A percentile compares a stretch with the other conserved stretches of the same genome.
These are phyloP conservation scores for Cliona cf. orientalis DNA, from an alignment of 37 sponge, comb jelly and placozoan species.

Conservation along the genomic window DNA sequence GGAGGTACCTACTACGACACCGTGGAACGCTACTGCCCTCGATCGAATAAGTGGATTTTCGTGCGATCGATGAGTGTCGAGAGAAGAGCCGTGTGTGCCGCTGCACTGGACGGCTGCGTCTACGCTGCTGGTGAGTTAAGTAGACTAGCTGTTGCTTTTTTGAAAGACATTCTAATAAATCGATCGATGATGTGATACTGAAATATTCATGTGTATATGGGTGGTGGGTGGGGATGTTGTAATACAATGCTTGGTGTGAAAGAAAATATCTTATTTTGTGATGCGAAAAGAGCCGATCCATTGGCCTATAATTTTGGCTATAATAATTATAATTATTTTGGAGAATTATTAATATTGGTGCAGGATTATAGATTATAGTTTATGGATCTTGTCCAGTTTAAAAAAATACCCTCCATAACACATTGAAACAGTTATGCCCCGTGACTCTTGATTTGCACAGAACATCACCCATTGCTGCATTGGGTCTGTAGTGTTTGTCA, in stretches of 20 bases:
- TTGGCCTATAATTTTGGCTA: no score
- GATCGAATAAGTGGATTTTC: slow-evolving; percentile 71
- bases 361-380: no score
- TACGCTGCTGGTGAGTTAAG: slow-evolving; percentile 68
- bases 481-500: no score
- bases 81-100: slow-evolving; percentile 86
- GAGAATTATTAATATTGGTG: no score
- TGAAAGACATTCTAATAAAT: not conserved
- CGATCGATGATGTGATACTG: not conserved
- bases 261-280: not conserved
- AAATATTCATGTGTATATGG: slow-evolving; percentile 12
- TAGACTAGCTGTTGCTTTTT: not conserved
- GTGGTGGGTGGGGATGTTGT: not conserved
- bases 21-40: slow-evolving; percentile 88
- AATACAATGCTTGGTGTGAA: not conserved
- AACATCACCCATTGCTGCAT: no score
- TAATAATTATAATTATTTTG: no score
- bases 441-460: no score
- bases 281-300: no score
- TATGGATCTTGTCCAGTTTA: no score
- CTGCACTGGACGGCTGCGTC: slow-evolving; percentile 75
- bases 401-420: no score
- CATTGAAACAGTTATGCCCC: no score
- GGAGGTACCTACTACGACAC: slow-evolving; percentile 79
- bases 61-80: slow-evolving; percentile 81